A percentile compares a stretch with the other conserved stretches of the same genome.
Conservation (phyloP, 2,888 invertebrate species). For the Pachliopta kotzebuea region DNA sequence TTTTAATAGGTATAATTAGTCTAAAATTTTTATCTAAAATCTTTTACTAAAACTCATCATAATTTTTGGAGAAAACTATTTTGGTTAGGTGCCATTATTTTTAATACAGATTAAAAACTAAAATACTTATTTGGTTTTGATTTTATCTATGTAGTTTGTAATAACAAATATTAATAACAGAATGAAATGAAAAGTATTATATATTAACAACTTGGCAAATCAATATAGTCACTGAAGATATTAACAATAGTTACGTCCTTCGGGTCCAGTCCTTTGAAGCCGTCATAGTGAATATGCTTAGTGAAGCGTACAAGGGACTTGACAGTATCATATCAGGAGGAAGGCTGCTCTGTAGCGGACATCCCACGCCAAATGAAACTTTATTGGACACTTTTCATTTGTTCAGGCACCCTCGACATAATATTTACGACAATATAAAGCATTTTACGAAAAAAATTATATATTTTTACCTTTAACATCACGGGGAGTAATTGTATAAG, state of each 20-base stretch:
- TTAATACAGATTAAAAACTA: no score
- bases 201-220: constrained; percentile 32
- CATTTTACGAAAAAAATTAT: not conserved
- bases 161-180: no score
- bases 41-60: no score
- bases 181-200: not conserved
- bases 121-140: no score
- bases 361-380: constrained; percentile 71
- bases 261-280: constrained; percentile 45
- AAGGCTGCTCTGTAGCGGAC: constrained; percentile 44
- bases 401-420: constrained; percentile 38
- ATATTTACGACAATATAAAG: constrained; percentile 6
- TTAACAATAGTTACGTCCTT: constrained; percentile 36
- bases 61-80: no score
- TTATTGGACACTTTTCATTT: constrained; percentile 74
- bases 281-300: constrained; percentile 65
- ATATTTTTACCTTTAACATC: not conserved
- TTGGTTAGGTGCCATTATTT: no score
- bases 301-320: constrained; percentile 57
- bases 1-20: no score
- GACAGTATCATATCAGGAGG: constrained; percentile 68
- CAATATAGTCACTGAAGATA: constrained; percentile 2
- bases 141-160: no score
- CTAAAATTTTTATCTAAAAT: no score
- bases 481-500: not conserved